phyloP scores from a whole-genome alignment of 2,113 vertebrate genomes.

The Zapus hudsonius region DNA sequence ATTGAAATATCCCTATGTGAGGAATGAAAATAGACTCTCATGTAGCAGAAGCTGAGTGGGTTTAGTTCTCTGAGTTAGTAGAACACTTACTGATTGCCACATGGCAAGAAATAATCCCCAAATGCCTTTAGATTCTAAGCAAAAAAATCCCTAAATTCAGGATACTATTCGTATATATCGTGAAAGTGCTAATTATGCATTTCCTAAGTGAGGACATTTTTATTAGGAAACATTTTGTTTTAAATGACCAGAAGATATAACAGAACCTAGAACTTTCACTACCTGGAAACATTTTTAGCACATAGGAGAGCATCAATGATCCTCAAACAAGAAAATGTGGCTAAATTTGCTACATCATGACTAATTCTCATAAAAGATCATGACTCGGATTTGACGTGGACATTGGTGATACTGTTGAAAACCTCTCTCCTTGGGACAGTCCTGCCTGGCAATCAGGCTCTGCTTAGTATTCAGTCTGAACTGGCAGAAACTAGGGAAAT shows the following conservation, averaged over 20 bases:
- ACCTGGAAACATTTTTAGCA: not conserved
- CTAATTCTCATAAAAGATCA: not conserved
- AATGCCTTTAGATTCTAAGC: conserved; percentile 46
- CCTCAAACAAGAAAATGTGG: not conserved
- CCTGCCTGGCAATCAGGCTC: not conserved
- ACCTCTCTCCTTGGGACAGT: not conserved
- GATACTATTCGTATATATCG: conserved; percentile 1
- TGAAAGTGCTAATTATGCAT: not conserved
- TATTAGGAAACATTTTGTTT: not conserved
- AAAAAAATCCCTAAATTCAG: conserved; percentile 29
- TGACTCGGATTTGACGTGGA: not conserved
- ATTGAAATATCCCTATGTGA: conserved; percentile 56
- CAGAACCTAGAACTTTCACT: not conserved
- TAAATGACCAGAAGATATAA: not conserved
- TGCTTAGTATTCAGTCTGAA: not conserved
- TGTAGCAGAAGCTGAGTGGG: conserved; percentile 65
- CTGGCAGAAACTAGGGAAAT: not conserved
- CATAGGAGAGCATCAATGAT: not conserved
- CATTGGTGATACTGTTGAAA: not conserved
- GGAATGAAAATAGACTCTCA: conserved; percentile 56
- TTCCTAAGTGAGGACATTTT: conserved; percentile 10
- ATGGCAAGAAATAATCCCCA: conserved; percentile 63
- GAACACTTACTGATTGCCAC: conserved; percentile 67
- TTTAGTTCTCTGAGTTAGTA: conserved; percentile 61
- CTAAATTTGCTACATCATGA: not conserved